Base-by-base conservation (phyloP, 1,140 invertebrate genomes). In the Habropoda laboriosa region DNA sequence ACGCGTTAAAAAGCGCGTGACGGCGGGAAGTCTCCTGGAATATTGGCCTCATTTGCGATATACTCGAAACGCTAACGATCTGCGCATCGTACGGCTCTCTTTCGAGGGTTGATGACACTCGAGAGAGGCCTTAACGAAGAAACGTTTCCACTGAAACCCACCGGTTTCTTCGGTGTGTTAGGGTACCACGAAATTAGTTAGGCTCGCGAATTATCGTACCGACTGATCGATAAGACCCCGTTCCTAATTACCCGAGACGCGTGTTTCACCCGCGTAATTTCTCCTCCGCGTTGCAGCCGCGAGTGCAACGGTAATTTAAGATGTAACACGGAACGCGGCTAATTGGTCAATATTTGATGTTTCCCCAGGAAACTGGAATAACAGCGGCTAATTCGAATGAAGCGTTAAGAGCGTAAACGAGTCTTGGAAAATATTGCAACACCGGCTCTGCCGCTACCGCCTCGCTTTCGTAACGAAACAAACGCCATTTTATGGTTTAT, bases 281-380 rank as follows among this genome's bases (percentile, higher is more conserved):
- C 73, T 57, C 55, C 73, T 57, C 55, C 45, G 40, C 51, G 64
- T 58, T 58, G 53, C 42, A 40, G n/a, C 75, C 53, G 75, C 53
- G 55, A 67, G 40, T 49, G 32, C 53, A 49, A 70, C 64, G 75
- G 64, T 77, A 77, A 77, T 70, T 77, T 77, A 77, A 77, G 75
- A 77, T 51, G 40, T 77, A 49, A 70, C 42, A 32, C n/a, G 63
- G 40, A 49, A 45, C 30, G 12, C 64, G 64, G 45, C 55, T 77
- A 77, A 77, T 77, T 77, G 75, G 66, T 77, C 75, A 77, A 77
- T 77, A 77, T 77, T 77, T 77, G 75, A 77, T 70, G 66, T 77
- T 77, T 77, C 75, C 42, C 51, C 21, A 57, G 75, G 66, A 70
- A 70, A 77, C 53, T 68, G 53, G 51, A 68, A 77, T 42, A 64